Base-by-base conservation (phyloP, 92 coral and sea anemone species). In the Micromussa lordhowensis region DNA sequence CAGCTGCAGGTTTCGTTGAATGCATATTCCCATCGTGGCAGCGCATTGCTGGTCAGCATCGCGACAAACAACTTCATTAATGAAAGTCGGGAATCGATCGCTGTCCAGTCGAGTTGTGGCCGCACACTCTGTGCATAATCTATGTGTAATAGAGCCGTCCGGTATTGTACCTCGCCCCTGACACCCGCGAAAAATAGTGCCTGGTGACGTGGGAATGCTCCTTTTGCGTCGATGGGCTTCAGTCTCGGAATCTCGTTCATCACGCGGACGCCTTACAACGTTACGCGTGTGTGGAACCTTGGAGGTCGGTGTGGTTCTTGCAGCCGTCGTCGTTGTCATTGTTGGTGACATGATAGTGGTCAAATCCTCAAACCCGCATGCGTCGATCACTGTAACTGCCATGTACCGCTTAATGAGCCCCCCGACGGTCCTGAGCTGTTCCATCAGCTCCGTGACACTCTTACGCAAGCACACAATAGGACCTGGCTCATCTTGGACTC, bases 51-150 rank as follows among this genome's bases (percentile, higher is more conserved):
- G 18, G 70, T 88, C 86, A 16, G 53, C 55, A 48, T 79, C 75
- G 19, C 85, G 88, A 29, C 95, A 94, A 34, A 81, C 87, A 17
- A 86, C 93, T 85, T 94, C 96, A 34, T 94, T 94, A 82, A 94
- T 92, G 78, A 17, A 83, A 66, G 71, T 53, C 5, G 96, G 96
- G 8, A 86, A 59, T 49, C 61, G 73, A 63, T 81, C 69, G 22
- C 22, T 72, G 19, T 63, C 31, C 10, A 92, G 93, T 13, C 63
- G 81, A 32, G 93, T 92, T 5, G 84, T 64, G 21, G 84, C 79
- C 5, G 86, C 90, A 74, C 96, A 94, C 30, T 88, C 92, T 19
- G 91, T 70, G 70, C 96, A 94, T 82, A 94, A 63, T 24, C 90
- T 87, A 38, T 28, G 71, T 38, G 70, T 73, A 26, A 12, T 17